Evolutionary conservation across 2,113 vertebrate species (phyloP), one percentile per base, ranked within the genome.

Genomic region (Boleophthalmus pectinirostris): DNA sequence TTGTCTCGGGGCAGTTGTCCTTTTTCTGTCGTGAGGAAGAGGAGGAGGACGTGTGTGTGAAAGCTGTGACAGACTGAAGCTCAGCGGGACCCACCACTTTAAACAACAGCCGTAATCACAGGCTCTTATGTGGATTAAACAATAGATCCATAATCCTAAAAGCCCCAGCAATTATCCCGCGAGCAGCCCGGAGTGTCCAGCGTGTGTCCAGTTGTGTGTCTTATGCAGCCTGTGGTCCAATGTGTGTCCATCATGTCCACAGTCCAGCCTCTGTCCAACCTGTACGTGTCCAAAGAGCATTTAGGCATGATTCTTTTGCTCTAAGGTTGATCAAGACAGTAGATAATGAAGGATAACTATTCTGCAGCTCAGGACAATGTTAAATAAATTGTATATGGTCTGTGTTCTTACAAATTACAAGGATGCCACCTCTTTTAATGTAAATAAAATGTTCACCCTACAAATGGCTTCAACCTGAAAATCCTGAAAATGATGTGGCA

Each of bases 71-170:
- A 25, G 56, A 58, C n/a, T 23, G 8, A 23, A n/a, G 21, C 54
- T 23, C n/a, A 56, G 54, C 54, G 2, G 5, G 5, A 51, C 53
- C 21, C 53, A 20, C 2, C 49, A 25, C 57, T 60, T 60, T 60
- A 60, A 60, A 60, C 24, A 60, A 60, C 57, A 60, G 57, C 23
- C 23, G 5, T 24, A 29, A 29, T 60, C 24, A 25, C 3, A 2
- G 0, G 56, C 56, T 58, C 21, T 58, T 58, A 25, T 58, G 23
- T 58, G 56, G 56, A 58, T 60, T 60, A 60, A 60, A 60, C 57
- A 60, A 60, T 60, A 56, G 57, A 12, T 25, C 57, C 3, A 6
- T 60, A 60, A 60, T 60, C 57, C 56, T 24, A 24, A 60, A 60
- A 60, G 57, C 23, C 12, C 13, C 57, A 25, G 57, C 14, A 24